phyloP scores from a whole-genome alignment of 2,888 invertebrate genomes.

The Heliconius hortense region DNA sequence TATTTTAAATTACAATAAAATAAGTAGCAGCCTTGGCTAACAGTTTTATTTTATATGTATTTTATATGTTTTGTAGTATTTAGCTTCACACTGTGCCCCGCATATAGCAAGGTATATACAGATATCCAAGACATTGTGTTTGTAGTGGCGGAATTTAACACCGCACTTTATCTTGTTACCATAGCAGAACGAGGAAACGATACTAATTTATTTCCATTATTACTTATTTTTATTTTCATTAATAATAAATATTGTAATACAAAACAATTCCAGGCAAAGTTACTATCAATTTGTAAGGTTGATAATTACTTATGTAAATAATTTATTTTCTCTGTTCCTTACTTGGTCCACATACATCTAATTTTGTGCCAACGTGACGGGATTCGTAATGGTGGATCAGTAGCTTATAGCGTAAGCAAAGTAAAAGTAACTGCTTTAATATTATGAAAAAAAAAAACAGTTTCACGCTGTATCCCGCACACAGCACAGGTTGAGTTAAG shows the following conservation, averaged over 20 bases:
- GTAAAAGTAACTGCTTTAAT: background rate
- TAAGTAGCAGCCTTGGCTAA: background rate
- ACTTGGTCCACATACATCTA: slow-evolving; percentile 24
- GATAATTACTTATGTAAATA: slow-evolving; percentile 11
- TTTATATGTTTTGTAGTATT: too few species aligned
- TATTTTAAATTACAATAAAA: slow-evolving; percentile 17
- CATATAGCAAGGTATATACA: background rate
- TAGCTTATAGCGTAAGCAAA: background rate
- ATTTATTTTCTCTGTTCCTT: slow-evolving; percentile 33
- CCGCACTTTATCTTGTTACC: background rate
- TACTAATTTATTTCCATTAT: background rate
- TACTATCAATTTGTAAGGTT: background rate
- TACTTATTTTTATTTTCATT: background rate
- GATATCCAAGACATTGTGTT: background rate
- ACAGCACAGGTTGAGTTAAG: too few species aligned
- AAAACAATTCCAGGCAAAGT: background rate
- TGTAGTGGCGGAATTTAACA: background rate
- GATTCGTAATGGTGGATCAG: slow-evolving; percentile 2
- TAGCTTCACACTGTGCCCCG: too few species aligned
- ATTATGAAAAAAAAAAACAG: background rate
- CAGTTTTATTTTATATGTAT: background rate
- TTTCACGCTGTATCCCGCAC: too few species aligned
- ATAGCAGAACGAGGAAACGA: background rate
- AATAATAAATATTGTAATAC: too few species aligned
- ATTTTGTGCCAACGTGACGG: background rate